Evolutionary conservation across 2,888 invertebrate genomes (phyloP).

Genomic region (Venusia cambrica): DNA sequence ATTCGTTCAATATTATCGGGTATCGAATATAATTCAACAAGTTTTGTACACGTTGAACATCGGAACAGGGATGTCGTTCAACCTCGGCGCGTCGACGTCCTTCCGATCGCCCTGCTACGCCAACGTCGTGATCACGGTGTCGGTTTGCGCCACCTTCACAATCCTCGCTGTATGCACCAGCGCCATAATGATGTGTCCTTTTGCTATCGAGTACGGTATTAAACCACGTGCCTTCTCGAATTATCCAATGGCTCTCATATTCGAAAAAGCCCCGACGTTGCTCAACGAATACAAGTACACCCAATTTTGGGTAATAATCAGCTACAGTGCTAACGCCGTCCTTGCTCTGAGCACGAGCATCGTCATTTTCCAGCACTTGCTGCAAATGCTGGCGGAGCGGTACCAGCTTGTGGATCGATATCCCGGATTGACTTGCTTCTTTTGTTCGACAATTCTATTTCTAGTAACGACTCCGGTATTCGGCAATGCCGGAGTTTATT

Average conservation of each 20-base stretch:
- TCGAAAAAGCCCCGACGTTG: constrained; percentile 58
- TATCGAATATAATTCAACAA: constrained; percentile 40
- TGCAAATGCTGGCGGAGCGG: constrained; percentile 43
- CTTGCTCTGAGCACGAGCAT: constrained; percentile 42
- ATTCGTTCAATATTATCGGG: constrained; percentile 37
- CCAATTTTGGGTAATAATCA: constrained; percentile 46
- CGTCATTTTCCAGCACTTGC: constrained; percentile 42
- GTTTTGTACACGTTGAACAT: constrained; percentile 46
- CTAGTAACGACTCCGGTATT: constrained; percentile 50
- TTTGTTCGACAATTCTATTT: constrained; percentile 38
- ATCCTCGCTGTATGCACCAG: constrained; percentile 41
- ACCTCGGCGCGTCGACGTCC: constrained; percentile 44
- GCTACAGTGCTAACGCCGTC: constrained; percentile 43
- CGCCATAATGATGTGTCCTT: constrained; percentile 61
- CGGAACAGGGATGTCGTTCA: constrained; percentile 55
- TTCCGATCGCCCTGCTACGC: constrained; percentile 62
- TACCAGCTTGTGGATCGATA: constrained; percentile 38
- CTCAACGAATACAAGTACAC: constrained; percentile 43
- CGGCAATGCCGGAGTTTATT: constrained; percentile 39
- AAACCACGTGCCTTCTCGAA: constrained; percentile 34
- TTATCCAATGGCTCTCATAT: constrained; percentile 41
- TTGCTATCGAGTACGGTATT: constrained; percentile 43
- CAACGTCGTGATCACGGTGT: constrained; percentile 49
- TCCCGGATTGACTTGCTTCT: constrained; percentile 46
- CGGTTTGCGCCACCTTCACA: constrained; percentile 36